Evolutionary conservation across 2,797 vertebrate species (phyloP).

Genomic region (Ara ararauna): DNA sequence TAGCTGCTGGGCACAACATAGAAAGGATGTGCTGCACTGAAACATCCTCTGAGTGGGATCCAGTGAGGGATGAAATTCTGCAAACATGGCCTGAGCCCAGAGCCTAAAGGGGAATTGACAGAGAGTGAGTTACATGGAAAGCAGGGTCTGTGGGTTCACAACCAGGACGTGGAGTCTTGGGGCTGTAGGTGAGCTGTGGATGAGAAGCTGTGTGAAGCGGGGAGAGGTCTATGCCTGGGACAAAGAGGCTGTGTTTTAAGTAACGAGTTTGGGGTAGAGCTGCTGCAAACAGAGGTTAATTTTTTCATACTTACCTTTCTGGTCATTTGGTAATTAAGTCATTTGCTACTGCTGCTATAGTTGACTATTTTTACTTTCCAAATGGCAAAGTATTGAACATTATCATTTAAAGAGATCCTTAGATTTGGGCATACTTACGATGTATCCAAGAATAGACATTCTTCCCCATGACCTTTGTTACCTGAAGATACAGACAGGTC

Average conservation of each 20-base stretch:
- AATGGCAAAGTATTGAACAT: background rate
- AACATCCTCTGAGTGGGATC: background rate
- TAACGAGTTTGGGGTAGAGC: background rate
- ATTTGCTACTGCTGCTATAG: background rate
- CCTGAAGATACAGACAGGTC: background rate
- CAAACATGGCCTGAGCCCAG: background rate
- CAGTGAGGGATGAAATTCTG: background rate
- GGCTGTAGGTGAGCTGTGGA: background rate
- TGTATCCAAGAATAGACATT: background rate
- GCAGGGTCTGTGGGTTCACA: background rate
- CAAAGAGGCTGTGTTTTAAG: background rate
- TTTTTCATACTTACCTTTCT: background rate
- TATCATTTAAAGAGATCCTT: background rate
- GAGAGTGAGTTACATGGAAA: background rate
- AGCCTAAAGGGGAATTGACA: background rate
- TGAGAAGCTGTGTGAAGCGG: background rate
- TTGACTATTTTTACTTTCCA: background rate
- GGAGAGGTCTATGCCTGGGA: background rate
- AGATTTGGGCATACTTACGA: rapidly evolving
- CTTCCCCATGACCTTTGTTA: background rate
- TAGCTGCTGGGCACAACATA: background rate
- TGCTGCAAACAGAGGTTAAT: background rate
- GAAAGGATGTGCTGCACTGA: background rate
- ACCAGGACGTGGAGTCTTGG: rapidly evolving
- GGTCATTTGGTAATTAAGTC: background rate